Percentiles rank a stretch among this genome's conserved stretches.
Evolutionary conservation across 2,888 invertebrate species (phyloP).

Genomic region (Arrhopalites spinosus): DNA sequence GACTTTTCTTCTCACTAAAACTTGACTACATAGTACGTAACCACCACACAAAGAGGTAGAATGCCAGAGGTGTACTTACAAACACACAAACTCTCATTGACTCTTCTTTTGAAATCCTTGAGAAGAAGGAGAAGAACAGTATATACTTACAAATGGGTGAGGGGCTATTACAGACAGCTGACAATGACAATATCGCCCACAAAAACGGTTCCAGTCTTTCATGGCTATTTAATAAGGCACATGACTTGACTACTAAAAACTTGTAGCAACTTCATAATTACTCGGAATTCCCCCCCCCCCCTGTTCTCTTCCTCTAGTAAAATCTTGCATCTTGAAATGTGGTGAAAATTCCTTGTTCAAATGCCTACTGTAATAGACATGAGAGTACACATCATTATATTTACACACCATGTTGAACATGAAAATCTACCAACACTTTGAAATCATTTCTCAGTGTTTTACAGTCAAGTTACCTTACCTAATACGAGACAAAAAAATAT

Average conservation of each 20-base stretch:
- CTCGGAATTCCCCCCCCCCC: background rate
- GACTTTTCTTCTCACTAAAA: too few species aligned
- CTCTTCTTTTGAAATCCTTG: background rate
- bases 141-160: background rate
- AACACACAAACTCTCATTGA: background rate
- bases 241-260: slow-evolving; percentile 21
- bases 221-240: slow-evolving; percentile 11
- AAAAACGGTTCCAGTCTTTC: slow-evolving; percentile 10
- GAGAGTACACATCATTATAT: slow-evolving; percentile 8
- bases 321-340: slow-evolving; percentile 8
- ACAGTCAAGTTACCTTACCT: too few species aligned
- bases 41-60: too few species aligned
- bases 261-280: slow-evolving; percentile 5
- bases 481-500: too few species aligned
- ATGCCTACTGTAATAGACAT: background rate
- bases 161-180: slow-evolving; percentile 15
- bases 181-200: slow-evolving; percentile 13
- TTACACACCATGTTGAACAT: slow-evolving; percentile 10
- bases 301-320: too few species aligned
- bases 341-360: background rate
- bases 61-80: background rate
- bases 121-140: background rate
- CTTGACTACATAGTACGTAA: background rate
- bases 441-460: too few species aligned
- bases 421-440: too few species aligned